Base-by-base conservation (phyloP, 1,140 invertebrate species). In the Agrypnia vestita region DNA sequence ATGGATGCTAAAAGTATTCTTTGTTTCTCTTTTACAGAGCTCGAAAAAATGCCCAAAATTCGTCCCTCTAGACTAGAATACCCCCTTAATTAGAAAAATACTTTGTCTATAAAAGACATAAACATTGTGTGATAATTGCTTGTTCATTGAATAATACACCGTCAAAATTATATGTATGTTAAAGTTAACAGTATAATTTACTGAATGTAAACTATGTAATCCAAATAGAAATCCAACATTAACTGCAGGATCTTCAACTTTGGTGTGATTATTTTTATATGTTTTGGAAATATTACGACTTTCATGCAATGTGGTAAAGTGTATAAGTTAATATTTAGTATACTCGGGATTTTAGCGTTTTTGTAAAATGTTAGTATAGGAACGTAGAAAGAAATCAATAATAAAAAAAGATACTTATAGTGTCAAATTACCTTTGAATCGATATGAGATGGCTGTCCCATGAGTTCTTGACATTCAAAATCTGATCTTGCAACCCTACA, bases 381-480 rank as follows among this genome's bases (percentile, higher is more conserved):
- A 56, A 56, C n/a, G 9, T 56, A 15, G 6, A 56, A 56, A 9
- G n/a, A 17, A 13, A 53, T 12, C 10, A 21, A 13, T 55, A 73
- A 73, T 21, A 55, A 73, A 11, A 10, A 73, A 47, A 11, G 9
- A 69, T 25, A 64, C 35, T 13, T 64, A 15, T 9, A 47, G 0
- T 17, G 44, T 55, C 64, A 13, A 76, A 13, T 76, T 80, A 83
- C 82, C 75, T 83, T 82, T 17, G 78, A 75, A 71, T 83, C 82
- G 6, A 82, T n/a, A 25, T 79, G 55, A 3, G 75, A 46, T 11
- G 80, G 74, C 13, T 73, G 77, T 35, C 74, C 78, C 43, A 83
- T 78, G 9, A 82, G 49, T 72, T 83, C 82, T 76, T 83, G 80
- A 76, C 80, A 83, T 72, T 83, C 82, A 71, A 80, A 81, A 75